A percentile compares a stretch with the other conserved stretches of the same genome.
Evolutionary conservation across 2,113 vertebrate genomes (phyloP).

Genomic region (Eretmochelys imbricata): DNA sequence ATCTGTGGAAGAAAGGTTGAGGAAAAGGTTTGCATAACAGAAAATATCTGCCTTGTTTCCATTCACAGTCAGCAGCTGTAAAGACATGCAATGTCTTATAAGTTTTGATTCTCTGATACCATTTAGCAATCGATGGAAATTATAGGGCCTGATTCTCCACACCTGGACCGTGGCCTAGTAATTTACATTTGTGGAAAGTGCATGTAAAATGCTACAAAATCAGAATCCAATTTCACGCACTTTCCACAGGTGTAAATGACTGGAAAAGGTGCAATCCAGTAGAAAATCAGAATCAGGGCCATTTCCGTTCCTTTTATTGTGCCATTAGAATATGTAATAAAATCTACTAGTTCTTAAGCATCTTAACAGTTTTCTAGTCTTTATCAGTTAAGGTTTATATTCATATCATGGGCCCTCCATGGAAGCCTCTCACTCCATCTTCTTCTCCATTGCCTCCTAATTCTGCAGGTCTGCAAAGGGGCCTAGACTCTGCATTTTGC

Average conservation of each 20-base stretch:
- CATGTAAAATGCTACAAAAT: neutral
- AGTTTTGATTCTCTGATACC: neutral
- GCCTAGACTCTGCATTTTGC: accelerated
- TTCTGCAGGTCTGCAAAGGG: accelerated
- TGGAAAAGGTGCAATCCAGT: neutral
- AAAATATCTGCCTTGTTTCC: accelerated
- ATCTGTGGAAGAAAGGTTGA: neutral
- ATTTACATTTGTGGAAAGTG: neutral
- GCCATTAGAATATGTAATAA: neutral
- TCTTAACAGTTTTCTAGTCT: neutral
- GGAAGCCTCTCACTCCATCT: accelerated
- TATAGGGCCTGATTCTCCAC: neutral
- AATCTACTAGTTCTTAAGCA: accelerated
- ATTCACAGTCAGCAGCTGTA: accelerated
- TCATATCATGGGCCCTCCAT: neutral
- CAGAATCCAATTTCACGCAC: neutral
- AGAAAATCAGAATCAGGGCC: neutral
- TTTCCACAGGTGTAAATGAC: accelerated
- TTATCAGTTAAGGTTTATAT: no score
- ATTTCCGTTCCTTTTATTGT: accelerated
- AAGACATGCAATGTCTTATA: neutral
- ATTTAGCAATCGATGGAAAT: neutral
- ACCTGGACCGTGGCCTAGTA: accelerated
- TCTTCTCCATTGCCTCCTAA: neutral
- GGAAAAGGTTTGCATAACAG: neutral